Conservation (phyloP, 1,140 invertebrate species). For the Dendroctonus ponderosae region DNA sequence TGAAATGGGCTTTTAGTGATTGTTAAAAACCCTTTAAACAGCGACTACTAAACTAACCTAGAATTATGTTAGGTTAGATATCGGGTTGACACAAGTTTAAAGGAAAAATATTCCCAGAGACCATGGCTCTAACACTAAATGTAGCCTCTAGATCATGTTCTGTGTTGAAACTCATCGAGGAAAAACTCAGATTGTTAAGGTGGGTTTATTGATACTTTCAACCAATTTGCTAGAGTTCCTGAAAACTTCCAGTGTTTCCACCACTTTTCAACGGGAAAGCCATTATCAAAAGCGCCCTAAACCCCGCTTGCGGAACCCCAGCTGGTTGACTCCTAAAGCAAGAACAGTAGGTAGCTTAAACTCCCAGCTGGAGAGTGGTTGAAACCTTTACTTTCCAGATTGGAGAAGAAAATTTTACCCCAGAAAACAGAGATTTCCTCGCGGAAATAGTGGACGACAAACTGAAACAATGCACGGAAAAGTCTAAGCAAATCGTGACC, state of each 20-base stretch:
- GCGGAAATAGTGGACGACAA: conserved; percentile 70
- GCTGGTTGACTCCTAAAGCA: conserved; percentile 58
- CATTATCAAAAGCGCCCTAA: conserved; percentile 40
- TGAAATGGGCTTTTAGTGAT: no score
- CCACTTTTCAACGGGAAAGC: conserved; percentile 36
- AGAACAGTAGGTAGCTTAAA: conserved; percentile 52
- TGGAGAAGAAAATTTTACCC: conserved; percentile 69
- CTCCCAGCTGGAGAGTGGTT: conserved; percentile 18
- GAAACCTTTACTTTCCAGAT: conserved; percentile 53
- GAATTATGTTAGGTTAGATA: no score
- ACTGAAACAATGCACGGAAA: conserved; percentile 53
- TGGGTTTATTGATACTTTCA: conserved; percentile 14
- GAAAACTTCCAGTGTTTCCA: conserved; percentile 11
- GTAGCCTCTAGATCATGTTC: conserved; percentile 1
- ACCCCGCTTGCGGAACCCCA: conserved; percentile 57
- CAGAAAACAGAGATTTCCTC: conserved; percentile 80
- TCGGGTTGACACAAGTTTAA: neutral
- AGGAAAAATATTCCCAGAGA: neutral
- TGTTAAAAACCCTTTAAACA: no score
- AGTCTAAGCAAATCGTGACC: conserved; percentile 55
- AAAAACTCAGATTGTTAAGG: conserved; percentile 40
- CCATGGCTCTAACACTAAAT: conserved; percentile 9
- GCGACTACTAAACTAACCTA: no score
- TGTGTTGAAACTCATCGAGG: conserved; percentile 37
- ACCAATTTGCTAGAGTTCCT: conserved; percentile 1